A percentile compares a stretch with the other conserved stretches of the same genome.
phyloP scores from a whole-genome alignment of 2,797 vertebrate genomes.

The Leptoclinus maculatus region DNA sequence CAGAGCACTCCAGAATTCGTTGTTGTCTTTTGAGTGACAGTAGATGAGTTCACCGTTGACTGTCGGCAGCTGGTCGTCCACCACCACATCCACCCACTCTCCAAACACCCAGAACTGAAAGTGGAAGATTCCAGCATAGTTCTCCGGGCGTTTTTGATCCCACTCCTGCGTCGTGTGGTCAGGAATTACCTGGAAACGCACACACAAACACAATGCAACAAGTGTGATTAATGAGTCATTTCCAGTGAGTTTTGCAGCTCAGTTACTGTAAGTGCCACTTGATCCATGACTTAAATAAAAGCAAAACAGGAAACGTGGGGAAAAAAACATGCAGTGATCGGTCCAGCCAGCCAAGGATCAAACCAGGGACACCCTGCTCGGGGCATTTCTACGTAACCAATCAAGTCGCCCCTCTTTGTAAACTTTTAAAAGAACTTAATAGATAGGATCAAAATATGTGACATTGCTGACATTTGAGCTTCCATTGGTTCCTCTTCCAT shows the following conservation, averaged over 20 bases:
- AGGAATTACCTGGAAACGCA: constrained; percentile 89
- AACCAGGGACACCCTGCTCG: no score
- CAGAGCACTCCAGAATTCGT: constrained; percentile 96
- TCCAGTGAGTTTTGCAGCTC: neutral
- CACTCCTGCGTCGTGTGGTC: constrained; percentile 91
- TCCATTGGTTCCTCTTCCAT: neutral
- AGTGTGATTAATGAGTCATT: neutral
- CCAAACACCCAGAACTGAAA: constrained; percentile 96
- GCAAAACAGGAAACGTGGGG: neutral
- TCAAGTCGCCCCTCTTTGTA: neutral
- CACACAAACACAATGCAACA: neutral
- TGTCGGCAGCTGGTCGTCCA: constrained; percentile 94
- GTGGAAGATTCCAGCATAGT: constrained; percentile 92
- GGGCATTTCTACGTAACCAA: no score
- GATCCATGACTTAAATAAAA: neutral
- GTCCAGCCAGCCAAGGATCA: no score
- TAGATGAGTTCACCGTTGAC: constrained; percentile 89
- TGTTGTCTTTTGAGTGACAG: constrained; percentile 90
- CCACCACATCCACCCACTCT: constrained; percentile 92
- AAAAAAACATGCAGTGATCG: no score
- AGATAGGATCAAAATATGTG: neutral
- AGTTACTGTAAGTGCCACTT: neutral
- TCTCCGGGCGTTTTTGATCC: constrained; percentile 85
- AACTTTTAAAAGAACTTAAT: neutral
- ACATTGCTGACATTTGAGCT: neutral